Base-by-base conservation (phyloP, 2,113 vertebrate genomes). In the Cyprinodon variegatus region DNA sequence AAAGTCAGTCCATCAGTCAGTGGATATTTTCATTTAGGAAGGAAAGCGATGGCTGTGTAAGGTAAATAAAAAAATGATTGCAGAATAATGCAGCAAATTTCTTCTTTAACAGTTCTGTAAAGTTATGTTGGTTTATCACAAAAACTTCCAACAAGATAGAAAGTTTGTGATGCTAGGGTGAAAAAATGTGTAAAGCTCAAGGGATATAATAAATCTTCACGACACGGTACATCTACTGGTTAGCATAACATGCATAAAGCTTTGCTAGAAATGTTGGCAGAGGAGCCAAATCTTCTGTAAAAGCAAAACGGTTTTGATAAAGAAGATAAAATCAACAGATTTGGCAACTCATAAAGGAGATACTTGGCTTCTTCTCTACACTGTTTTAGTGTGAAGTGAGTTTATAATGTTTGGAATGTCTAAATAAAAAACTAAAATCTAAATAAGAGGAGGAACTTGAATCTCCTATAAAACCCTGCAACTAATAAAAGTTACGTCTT, bases 401-500 rank as follows among this genome's bases (percentile, higher is more conserved):
- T 45, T 45, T n/a, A 10, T 4, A 60, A 40, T 65, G 39, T 65
- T 45, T 45, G 20, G 50, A 7, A 53, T 20, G 50, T 8, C 17
- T n/a, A 14, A n/a, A 7, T 10, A 11, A 45, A 45, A 45, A 45
- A 9, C 9, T 20, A 14, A 14, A 53, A 53, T 17, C 29, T 29
- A 29, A 57, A 57, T 57, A 57, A n/a, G 38, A 20, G 11, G 20
- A 29, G 29, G 11, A 64, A 40, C 37, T 64, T 65, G 4, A 3
- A 17, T 48, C 60, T 72, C 45, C 70, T 48, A 80, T 64, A 50
- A 68, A 68, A 60, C 22, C n/a, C 0, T 22, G 41, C 14, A 67
- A 57, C 17, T 57, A 50, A 57, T 43, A 39, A 43, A 62, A 60
- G 40, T 65, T 82, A 86, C 80, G 37, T 41, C 17, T 57, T 78